Conservation (phyloP, 2,797 vertebrate genomes). For the Monodelphis domestica region DNA sequence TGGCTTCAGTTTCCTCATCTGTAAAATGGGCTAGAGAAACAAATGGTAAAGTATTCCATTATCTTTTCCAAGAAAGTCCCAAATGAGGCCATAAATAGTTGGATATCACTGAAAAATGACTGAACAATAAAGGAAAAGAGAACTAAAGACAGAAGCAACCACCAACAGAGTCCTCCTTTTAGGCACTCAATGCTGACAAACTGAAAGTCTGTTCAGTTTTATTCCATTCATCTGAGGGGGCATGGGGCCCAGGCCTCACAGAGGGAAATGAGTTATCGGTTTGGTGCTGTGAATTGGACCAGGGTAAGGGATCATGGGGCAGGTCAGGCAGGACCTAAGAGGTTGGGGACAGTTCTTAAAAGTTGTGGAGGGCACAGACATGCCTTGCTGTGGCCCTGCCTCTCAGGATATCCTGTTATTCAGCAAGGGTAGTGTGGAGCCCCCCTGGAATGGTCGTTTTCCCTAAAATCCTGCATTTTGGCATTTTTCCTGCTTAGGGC, state of each 20-base stretch:
- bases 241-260: not conserved
- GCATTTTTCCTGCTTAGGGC: conserved; percentile 74
- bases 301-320: not conserved
- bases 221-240: too few species aligned
- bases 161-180: not conserved
- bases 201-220: not conserved
- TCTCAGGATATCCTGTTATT: conserved; percentile 87
- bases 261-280: not conserved
- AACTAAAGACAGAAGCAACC: not conserved
- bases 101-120: too few species aligned
- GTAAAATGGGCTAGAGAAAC: too few species aligned
- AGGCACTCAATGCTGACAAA: not conserved
- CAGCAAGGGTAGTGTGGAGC: conserved; percentile 74
- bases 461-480: conserved; percentile 58
- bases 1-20: too few species aligned
- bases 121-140: not conserved
- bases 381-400: conserved; percentile 1
- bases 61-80: too few species aligned
- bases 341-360: not conserved
- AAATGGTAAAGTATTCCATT: too few species aligned
- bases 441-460: conserved; percentile 57
- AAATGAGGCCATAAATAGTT: too few species aligned
- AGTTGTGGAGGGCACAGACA: conserved; percentile 39
- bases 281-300: rapidly evolving
- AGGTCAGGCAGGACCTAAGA: not conserved